A percentile compares a stretch with the other conserved stretches of the same genome.
Evolutionary conservation across 2,888 invertebrate genomes (phyloP).

Genomic region (Netelia virgata): DNA sequence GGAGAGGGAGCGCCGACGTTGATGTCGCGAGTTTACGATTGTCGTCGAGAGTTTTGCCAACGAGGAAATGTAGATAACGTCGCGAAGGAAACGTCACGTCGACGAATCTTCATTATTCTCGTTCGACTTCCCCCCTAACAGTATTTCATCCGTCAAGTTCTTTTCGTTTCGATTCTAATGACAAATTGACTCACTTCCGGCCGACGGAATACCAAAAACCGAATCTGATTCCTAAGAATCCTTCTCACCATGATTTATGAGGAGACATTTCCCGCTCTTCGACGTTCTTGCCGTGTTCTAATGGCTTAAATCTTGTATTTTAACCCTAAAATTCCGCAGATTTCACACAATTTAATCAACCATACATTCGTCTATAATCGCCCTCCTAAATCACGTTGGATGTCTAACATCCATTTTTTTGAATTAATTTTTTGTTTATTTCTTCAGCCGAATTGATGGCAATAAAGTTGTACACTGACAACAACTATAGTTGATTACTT

Average conservation of each 20-base stretch:
- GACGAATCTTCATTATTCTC: not conserved
- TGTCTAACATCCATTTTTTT: too few relatives aligned
- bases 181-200: conserved; percentile 47
- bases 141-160: not conserved
- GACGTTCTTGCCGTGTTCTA: not conserved
- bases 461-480: too few relatives aligned
- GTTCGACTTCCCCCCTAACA: not conserved
- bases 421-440: too few relatives aligned
- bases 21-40: not conserved
- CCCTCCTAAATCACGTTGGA: too few relatives aligned
- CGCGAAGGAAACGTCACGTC: not conserved
- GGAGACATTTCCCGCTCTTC: conserved; percentile 10
- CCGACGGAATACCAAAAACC: conserved; percentile 14
- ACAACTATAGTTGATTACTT: too few relatives aligned
- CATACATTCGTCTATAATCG: too few relatives aligned
- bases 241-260: conserved; percentile 33
- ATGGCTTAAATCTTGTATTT: not conserved
- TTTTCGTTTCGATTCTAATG: conserved; percentile 23
- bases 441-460: too few relatives aligned
- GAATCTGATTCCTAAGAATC: conserved; percentile 34
- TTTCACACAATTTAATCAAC: too few relatives aligned
- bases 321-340: conserved; percentile 1
- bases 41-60: not conserved
- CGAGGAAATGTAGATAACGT: not conserved
- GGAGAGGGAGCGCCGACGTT: too few relatives aligned